Evolutionary conservation across 1,140 invertebrate species (phyloP).

Genomic region (Luehdorfia chinensis): DNA sequence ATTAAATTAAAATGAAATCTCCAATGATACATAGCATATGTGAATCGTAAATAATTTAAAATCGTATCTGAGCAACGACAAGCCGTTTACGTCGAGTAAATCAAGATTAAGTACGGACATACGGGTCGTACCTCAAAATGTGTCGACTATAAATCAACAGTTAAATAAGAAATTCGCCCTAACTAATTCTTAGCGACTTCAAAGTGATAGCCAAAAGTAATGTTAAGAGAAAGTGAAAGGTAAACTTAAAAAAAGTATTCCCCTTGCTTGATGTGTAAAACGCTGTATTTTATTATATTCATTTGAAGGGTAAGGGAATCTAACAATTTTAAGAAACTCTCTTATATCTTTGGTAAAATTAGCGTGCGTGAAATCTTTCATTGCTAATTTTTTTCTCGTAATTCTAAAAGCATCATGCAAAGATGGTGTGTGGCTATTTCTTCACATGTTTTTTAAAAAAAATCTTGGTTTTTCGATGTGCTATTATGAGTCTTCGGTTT

Average conservation of each 20-base stretch:
- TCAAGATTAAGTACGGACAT: conserved; percentile 61
- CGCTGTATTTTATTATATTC: too few species aligned
- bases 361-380: too few species aligned
- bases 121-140: conserved; percentile 56
- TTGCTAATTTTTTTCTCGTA: too few species aligned
- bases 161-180: conserved; percentile 64
- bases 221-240: too few species aligned
- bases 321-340: too few species aligned
- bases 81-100: conserved; percentile 54
- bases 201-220: conserved; percentile 38
- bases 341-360: too few species aligned
- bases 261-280: background rate
- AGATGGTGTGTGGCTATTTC: too few species aligned
- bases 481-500: too few species aligned
- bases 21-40: conserved; percentile 42
- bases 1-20: conserved; percentile 16
- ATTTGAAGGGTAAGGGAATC: too few species aligned
- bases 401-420: too few species aligned
- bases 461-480: too few species aligned
- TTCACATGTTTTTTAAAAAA: too few species aligned
- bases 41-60: conserved; percentile 62
- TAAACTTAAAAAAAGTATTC: background rate
- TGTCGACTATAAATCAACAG: conserved; percentile 60
- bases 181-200: conserved; percentile 57
- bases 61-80: conserved; percentile 47